phyloP scores from a whole-genome alignment of 2,113 vertebrate species.

The Parotia lawesii region DNA sequence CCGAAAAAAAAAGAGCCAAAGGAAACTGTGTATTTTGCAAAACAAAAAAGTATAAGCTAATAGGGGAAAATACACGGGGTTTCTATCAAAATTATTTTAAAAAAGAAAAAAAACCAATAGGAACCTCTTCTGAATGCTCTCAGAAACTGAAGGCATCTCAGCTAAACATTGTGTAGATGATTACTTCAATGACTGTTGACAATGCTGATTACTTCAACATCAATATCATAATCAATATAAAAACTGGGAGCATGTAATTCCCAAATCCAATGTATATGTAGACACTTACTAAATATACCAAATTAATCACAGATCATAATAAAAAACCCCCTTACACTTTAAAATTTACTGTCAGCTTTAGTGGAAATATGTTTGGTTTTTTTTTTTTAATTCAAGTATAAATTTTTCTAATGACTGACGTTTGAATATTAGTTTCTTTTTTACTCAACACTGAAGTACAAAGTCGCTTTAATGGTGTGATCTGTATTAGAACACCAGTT shows the following conservation, averaged over 20 bases:
- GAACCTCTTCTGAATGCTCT: background rate
- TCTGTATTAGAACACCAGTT: background rate
- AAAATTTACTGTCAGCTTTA: background rate
- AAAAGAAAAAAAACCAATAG: background rate
- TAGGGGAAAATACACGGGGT: fast-evolving
- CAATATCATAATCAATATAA: background rate
- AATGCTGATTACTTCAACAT: background rate
- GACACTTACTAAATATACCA: background rate
- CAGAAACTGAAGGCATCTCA: background rate
- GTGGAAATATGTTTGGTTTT: background rate
- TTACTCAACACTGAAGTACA: background rate
- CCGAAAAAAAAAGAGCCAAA: background rate
- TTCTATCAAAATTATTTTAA: background rate
- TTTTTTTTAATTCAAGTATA: background rate
- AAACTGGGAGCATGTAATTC: background rate
- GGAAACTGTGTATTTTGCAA: background rate
- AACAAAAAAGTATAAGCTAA: background rate
- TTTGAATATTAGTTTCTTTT: background rate
- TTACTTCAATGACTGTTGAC: background rate
- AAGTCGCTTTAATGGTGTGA: background rate
- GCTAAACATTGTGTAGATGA: background rate
- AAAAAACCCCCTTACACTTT: background rate
- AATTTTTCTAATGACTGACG: background rate
- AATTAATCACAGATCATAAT: background rate
- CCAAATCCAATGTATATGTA: background rate